These are phyloP conservation scores for Malurus leucopterus DNA, from an alignment of 2,797 vertebrate species.

Conservation along the genomic window DNA sequence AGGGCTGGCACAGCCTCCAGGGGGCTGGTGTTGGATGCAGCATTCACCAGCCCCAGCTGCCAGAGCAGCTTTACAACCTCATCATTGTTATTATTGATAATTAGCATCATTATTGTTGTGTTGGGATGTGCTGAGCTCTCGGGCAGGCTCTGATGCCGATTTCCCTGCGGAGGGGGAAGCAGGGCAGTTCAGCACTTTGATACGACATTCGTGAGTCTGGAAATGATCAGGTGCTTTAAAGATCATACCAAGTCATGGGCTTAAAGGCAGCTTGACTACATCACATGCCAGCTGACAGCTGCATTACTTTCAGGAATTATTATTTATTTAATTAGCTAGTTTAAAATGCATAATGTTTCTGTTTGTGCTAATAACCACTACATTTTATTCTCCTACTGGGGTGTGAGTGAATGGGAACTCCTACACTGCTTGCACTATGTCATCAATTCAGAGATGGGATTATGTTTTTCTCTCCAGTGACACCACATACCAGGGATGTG, in stretches of 20 bases:
- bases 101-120: not conserved
- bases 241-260: not conserved
- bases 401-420: not conserved
- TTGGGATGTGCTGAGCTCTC: not conserved
- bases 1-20: rapidly evolving
- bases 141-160: not conserved
- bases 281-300: not conserved
- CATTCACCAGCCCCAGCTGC: not conserved
- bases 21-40: not conserved
- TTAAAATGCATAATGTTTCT: not conserved
- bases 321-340: not conserved
- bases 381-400: not conserved
- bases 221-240: not conserved
- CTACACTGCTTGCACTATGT: not conserved
- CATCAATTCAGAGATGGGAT: not conserved
- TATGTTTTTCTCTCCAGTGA: not conserved
- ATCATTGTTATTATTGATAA: not conserved
- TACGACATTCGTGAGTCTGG: not conserved
- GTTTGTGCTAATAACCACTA: not conserved
- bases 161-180: not conserved
- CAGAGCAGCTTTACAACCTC: not conserved
- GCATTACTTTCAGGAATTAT: not conserved
- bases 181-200: not conserved
- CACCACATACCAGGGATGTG: not conserved
- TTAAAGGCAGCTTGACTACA: not conserved